Percentiles rank a stretch among this genome's conserved stretches.
These are phyloP conservation scores for Acanthosoma haemorrhoidale DNA, from an alignment of 2,888 invertebrate species.

Conservation along the genomic window DNA sequence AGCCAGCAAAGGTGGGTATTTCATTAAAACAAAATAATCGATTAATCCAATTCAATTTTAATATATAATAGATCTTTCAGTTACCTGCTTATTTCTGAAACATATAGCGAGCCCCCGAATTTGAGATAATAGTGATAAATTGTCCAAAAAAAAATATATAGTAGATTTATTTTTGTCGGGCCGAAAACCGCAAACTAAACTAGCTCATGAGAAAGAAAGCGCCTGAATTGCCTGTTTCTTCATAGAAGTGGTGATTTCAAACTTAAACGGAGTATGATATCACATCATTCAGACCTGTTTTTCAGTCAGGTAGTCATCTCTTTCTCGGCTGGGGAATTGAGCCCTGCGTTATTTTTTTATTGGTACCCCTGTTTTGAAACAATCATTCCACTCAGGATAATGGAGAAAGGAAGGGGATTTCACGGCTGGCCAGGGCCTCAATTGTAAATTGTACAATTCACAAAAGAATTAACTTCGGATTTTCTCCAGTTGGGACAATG, in stretches of 20 bases:
- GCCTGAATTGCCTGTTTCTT: neutral
- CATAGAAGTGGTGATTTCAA: neutral
- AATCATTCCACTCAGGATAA: neutral
- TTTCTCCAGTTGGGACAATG: neutral
- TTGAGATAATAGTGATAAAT: no score
- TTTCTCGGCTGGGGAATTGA: neutral
- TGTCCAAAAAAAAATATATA: no score
- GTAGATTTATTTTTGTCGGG: no score
- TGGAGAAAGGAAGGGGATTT: neutral
- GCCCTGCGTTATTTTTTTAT: slow-evolving; percentile 3
- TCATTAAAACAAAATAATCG: no score
- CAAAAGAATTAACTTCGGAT: neutral
- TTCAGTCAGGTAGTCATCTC: neutral
- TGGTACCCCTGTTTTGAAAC: neutral
- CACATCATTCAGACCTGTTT: neutral
- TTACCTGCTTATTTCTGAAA: no score
- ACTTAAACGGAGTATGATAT: neutral
- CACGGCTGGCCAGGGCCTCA: neutral
- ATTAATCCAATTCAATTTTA: no score
- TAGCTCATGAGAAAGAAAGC: neutral
- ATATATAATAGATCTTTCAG: no score
- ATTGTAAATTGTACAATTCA: slow-evolving; percentile 10
- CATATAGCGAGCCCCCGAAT: no score
- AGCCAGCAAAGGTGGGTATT: no score
- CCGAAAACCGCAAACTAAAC: neutral